Percentiles rank a stretch among this genome's conserved stretches.
Conservation (phyloP, 2,113 vertebrate species). For the Callaeas wilsoni region DNA sequence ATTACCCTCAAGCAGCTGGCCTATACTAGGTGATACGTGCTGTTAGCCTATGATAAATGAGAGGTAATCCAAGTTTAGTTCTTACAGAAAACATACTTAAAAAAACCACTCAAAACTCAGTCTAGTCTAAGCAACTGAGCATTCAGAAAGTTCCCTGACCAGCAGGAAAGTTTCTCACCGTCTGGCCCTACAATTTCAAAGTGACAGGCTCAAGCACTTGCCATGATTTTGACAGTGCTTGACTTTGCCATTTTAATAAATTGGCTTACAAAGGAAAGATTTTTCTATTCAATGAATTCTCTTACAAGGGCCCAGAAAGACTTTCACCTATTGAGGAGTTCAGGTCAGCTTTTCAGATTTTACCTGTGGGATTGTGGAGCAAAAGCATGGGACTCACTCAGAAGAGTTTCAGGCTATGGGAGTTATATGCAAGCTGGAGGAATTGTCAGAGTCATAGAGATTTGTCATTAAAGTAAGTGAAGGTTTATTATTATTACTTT, state of each 20-base stretch:
- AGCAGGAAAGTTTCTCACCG: background rate
- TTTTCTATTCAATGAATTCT: background rate
- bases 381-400: background rate
- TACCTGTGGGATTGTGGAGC: background rate
- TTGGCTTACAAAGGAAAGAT: background rate
- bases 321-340: background rate
- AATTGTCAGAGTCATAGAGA: background rate
- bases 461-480: background rate
- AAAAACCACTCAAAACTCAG: background rate
- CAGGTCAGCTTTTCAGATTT: background rate
- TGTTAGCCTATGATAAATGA: background rate
- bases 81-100: background rate
- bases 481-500: conserved; percentile 1
- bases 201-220: background rate
- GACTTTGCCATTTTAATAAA: conserved; percentile 11
- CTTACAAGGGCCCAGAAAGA: background rate
- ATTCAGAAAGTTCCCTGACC: conserved; percentile 2
- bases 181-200: background rate
- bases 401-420: background rate
- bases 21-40: accelerated
- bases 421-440: background rate
- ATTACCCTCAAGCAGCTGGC: background rate
- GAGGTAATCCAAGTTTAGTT: background rate
- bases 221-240: background rate
- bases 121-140: background rate